These are phyloP conservation scores for Drosophila subpulchrella DNA, from an alignment of 1,140 invertebrate genomes.

Conservation along the genomic window DNA sequence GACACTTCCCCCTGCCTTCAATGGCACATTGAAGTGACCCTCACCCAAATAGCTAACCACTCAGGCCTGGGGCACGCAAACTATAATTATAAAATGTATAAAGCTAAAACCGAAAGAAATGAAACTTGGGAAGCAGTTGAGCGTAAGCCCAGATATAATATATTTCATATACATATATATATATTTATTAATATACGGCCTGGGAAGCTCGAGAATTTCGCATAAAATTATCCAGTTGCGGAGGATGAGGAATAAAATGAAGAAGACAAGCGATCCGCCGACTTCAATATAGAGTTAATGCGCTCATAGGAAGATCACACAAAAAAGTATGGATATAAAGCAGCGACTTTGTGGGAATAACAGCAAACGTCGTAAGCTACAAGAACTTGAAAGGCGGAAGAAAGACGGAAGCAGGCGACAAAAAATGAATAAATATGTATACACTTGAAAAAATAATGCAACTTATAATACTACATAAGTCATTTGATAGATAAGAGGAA, in stretches of 20 bases:
- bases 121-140: conserved; percentile 21
- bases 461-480: too few relatives aligned
- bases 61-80: conserved; percentile 45
- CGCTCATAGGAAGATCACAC: conserved; percentile 22
- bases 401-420: conserved; percentile 61
- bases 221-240: conserved; percentile 58
- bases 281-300: conserved; percentile 47
- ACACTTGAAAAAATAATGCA: not conserved
- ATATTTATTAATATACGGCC: conserved; percentile 2
- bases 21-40: conserved; percentile 33
- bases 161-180: not conserved
- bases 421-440: conserved; percentile 43
- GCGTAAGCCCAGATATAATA: conserved; percentile 8
- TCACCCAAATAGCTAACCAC: conserved; percentile 37
- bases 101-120: conserved; percentile 8
- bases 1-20: conserved; percentile 12
- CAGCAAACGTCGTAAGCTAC: conserved; percentile 63
- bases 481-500: too few relatives aligned
- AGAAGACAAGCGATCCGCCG: not conserved
- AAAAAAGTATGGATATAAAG: conserved; percentile 18
- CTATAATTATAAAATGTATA: conserved; percentile 38
- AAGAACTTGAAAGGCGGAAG: conserved; percentile 52
- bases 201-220: conserved; percentile 70
- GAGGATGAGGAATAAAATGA: conserved; percentile 7
- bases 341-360: conserved; percentile 59